Percentiles rank a stretch among this genome's conserved stretches.
phyloP scores from a whole-genome alignment of 2,113 vertebrate species.

The Setophaga coronata region DNA sequence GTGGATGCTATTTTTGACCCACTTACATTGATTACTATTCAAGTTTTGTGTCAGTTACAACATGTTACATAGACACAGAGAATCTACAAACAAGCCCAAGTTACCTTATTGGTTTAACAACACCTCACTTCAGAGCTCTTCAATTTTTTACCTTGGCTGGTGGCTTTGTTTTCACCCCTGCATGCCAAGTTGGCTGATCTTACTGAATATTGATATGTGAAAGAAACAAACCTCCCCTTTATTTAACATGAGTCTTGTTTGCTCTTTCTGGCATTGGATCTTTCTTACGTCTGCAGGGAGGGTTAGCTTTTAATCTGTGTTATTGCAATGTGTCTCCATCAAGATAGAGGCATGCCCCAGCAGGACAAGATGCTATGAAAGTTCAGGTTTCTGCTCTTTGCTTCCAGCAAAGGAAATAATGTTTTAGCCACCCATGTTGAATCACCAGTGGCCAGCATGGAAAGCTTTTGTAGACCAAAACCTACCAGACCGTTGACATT shows the following conservation, averaged over 20 bases:
- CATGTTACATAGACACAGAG: neutral
- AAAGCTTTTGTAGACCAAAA: neutral
- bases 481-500: neutral
- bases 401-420: constrained; percentile 45
- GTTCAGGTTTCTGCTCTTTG: constrained; percentile 1
- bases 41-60: constrained; percentile 36
- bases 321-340: constrained; percentile 14
- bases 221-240: neutral
- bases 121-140: neutral
- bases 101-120: neutral
- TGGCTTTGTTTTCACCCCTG: neutral
- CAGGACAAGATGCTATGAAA: constrained; percentile 30
- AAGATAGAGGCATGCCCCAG: constrained; percentile 25
- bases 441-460: neutral
- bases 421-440: constrained; percentile 51
- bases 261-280: neutral
- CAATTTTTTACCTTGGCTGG: neutral
- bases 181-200: neutral
- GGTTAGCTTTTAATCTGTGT: constrained; percentile 25
- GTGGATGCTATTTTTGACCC: constrained; percentile 31
- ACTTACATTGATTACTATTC: neutral
- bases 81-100: neutral
- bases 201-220: neutral
- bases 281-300: constrained; percentile 15
- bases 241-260: neutral